Evolutionary conservation across 2,113 vertebrate genomes (phyloP).

Genomic region (Rafetus swinhoei): DNA sequence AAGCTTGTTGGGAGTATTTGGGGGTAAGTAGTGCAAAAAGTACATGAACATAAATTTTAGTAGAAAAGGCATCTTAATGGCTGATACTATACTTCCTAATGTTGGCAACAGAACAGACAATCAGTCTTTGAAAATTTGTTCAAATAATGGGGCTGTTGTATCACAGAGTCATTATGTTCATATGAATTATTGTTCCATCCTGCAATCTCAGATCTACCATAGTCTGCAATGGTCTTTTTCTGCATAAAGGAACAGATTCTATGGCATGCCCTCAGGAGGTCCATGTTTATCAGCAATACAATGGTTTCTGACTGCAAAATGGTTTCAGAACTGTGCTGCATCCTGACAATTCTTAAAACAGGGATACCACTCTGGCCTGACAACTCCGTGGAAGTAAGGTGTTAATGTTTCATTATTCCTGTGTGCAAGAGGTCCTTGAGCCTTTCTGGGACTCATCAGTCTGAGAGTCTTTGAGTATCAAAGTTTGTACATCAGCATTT

Average conservation of each 20-base stretch:
- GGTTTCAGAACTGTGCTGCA: not conserved
- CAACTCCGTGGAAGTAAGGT: not conserved
- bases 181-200: not conserved
- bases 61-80: not conserved
- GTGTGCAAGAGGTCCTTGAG: not conserved
- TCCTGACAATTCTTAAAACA: not conserved
- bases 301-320: not conserved
- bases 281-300: not conserved
- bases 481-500: not conserved
- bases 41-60: too few species aligned
- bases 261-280: not conserved
- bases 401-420: not conserved
- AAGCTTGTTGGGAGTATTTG: fast-evolving
- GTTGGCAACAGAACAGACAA: not conserved
- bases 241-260: not conserved
- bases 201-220: not conserved
- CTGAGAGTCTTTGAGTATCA: not conserved
- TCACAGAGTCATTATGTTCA: not conserved
- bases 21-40: not conserved
- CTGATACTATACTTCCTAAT: not conserved
- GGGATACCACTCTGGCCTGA: too few species aligned
- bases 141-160: not conserved
- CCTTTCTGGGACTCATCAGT: not conserved
- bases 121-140: not conserved
- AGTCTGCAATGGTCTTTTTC: not conserved